Evolutionary conservation across 2,888 invertebrate species (phyloP), one percentile per base, ranked within the genome.

Genomic region (Drosophila parthenogenetica): DNA sequence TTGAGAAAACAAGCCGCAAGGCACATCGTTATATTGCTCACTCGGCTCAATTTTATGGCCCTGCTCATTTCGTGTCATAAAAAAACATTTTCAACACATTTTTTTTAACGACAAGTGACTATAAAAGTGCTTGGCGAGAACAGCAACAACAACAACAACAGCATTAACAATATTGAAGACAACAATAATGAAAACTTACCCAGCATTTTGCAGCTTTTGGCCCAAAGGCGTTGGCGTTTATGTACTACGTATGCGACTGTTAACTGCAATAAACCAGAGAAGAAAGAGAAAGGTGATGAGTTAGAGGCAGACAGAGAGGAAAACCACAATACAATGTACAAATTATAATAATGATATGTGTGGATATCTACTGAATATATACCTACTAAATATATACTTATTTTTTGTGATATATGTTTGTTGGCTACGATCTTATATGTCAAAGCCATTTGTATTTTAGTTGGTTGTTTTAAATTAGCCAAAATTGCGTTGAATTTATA

Each of bases 11-110:
- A 60, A 59, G 71, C 71, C 66, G 67, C 59, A 51, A 69, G 77
- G 69, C 77, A 74, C 53, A 54, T 62, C 69, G 70, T 79, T 78
- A 82, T 81, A 79, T 81, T 69, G 69, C 73, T 73, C 72, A 78
- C 73, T 66, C 69, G 69, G 66, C 77, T 79, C 69, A 69, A 71
- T 75, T 83, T 83, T 81, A 83, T 82, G 75, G 79, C 71, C 64
- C 79, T 77, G 83, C 81, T 83, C 79, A 85, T 83, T 83, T 83
- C 57, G 85, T 71, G 75, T 77, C 83, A 77, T 83, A 83, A 83
- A 83, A 82, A 82, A 79, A 59, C 81, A 77, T 85, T 82, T 83
- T 85, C 85, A 83, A 85, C 83, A 83, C 83, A 84, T 77, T 55
- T 62, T 49, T 43, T 55, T 83, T 84, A 77, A 84, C 79, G 85